A percentile compares a stretch with the other conserved stretches of the same genome.
Conservation (phyloP, 2,797 vertebrate genomes). For the Ispidina picta region DNA sequence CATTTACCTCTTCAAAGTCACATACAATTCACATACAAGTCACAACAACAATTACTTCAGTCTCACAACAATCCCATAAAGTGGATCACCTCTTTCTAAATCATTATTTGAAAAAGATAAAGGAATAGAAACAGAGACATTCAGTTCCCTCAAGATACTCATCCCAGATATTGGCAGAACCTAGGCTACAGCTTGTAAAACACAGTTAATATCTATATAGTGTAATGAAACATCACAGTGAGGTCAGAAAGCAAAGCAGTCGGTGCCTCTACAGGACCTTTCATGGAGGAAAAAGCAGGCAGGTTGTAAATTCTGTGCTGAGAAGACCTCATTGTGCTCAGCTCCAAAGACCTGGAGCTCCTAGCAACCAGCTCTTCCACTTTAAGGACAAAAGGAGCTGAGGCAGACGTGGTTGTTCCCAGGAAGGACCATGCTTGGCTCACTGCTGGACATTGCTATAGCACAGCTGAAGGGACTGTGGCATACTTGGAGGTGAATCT, state of each 20-base stretch:
- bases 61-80: neutral
- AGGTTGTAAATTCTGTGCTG: neutral
- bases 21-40: neutral
- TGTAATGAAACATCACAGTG: neutral
- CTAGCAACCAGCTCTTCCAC: neutral
- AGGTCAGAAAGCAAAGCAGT: neutral
- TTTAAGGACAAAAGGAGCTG: neutral
- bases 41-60: neutral
- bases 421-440: neutral
- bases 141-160: neutral
- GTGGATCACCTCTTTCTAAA: neutral
- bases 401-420: neutral
- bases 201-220: rapidly evolving
- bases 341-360: neutral
- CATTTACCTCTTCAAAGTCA: constrained; percentile 14
- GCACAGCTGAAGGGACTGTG: neutral
- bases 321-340: neutral
- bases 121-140: neutral
- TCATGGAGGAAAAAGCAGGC: neutral
- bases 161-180: neutral
- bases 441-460: neutral
- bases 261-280: neutral
- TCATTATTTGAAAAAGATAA: neutral
- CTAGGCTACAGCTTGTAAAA: neutral
- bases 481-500: neutral